phyloP scores from a whole-genome alignment of 1,140 invertebrate genomes.

The Daktulosphaira vitifoliae region DNA sequence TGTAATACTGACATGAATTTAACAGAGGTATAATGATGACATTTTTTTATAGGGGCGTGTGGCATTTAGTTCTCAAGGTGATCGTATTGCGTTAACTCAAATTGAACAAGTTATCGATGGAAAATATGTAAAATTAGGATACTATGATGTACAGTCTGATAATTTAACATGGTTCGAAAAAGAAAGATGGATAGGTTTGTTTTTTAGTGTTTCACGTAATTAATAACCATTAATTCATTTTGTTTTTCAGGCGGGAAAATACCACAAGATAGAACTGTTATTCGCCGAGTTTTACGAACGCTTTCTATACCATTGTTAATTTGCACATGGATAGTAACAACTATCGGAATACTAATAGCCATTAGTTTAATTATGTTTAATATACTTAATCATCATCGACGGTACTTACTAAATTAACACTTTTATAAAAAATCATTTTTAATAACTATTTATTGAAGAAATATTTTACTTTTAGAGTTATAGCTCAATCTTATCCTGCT shows the following conservation, averaged over 20 bases:
- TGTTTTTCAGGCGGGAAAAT: constrained; percentile 62
- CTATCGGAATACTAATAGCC: constrained; percentile 74
- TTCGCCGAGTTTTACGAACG: constrained; percentile 68
- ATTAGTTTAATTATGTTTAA: constrained; percentile 81
- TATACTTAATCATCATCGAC: constrained; percentile 75
- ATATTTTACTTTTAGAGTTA: no score
- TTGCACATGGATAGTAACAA: constrained; percentile 80
- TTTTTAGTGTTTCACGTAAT: neutral
- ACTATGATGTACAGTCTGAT: constrained; percentile 89
- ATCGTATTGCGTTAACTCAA: constrained; percentile 96
- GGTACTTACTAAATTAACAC: constrained; percentile 51
- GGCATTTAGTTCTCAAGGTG: constrained; percentile 93
- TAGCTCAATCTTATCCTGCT: constrained; percentile 89
- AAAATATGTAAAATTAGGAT: constrained; percentile 89
- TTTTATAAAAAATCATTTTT: no score
- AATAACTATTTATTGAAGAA: no score
- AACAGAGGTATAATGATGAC: no score
- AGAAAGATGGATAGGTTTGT: constrained; percentile 77
- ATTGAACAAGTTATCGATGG: constrained; percentile 96
- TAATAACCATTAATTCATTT: no score
- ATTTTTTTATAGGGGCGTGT: constrained; percentile 66
- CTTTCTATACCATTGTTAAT: constrained; percentile 82
- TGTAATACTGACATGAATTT: neutral
- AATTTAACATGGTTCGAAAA: constrained; percentile 87
- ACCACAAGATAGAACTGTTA: constrained; percentile 85